These are phyloP conservation scores for Ictalurus punctatus DNA, from an alignment of 2,113 vertebrate species.

Conservation along the genomic window DNA sequence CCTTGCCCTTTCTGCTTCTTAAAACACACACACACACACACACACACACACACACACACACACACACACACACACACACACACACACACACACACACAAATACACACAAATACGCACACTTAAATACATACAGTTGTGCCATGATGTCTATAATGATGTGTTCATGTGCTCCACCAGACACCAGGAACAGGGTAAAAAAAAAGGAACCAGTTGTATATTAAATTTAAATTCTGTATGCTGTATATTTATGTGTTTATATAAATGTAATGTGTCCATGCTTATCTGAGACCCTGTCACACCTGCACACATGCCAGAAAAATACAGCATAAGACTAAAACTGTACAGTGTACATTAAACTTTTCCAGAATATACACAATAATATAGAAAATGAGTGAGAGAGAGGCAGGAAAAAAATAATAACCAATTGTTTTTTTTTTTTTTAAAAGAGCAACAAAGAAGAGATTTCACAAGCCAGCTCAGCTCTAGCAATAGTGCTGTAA, in stretches of 20 bases:
- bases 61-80: neutral
- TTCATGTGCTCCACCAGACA: conserved; percentile 55
- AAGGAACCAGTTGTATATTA: neutral
- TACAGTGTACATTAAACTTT: neutral
- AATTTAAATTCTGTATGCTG: conserved; percentile 9
- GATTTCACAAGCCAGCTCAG: conserved; percentile 47
- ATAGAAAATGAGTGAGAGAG: neutral
- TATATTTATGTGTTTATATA: conserved; percentile 39
- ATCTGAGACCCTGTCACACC: neutral
- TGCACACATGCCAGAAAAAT: conserved; percentile 22
- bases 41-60: conserved; percentile 9
- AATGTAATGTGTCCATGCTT: conserved; percentile 1
- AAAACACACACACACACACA: neutral
- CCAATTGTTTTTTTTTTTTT: conserved; percentile 53
- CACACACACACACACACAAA: conserved; percentile 2
- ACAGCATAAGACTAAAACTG: neutral
- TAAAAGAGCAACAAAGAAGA: conserved; percentile 64
- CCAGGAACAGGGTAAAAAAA: conserved; percentile 8
- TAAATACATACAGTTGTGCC: conserved; percentile 49
- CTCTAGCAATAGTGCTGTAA: conserved; percentile 60
- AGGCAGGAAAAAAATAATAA: conserved; percentile 45
- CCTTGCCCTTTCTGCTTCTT: conserved; percentile 55
- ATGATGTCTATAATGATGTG: conserved; percentile 65
- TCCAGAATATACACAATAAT: neutral
- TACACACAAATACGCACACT: neutral